Conservation (phyloP, 2,797 vertebrate genomes). For the Cirrhinus mrigala region DNA sequence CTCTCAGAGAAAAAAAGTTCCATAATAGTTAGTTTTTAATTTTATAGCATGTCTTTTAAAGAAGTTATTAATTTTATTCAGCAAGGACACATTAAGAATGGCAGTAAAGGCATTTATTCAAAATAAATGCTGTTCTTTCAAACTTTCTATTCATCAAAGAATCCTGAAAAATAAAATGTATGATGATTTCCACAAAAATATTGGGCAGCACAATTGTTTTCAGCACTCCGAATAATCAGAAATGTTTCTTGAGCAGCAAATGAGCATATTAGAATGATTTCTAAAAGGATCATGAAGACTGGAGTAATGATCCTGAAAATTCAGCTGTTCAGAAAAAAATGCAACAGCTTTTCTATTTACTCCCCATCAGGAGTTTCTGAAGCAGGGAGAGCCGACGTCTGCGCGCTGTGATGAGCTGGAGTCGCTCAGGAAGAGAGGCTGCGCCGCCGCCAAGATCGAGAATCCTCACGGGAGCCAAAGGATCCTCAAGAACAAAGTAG, state of each 20-base stretch:
- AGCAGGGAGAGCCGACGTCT: slow-evolving; percentile 90
- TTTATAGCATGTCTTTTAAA: not conserved
- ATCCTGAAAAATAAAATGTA: no score
- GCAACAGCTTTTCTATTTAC: not conserved
- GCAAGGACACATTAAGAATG: not conserved
- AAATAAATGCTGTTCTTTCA: no score
- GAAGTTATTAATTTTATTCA: not conserved
- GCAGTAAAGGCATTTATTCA: no score
- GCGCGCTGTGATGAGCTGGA: slow-evolving; percentile 93
- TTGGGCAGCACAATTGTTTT: not conserved
- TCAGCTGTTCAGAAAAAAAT: not conserved
- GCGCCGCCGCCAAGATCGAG: slow-evolving; percentile 77
- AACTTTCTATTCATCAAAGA: no score
- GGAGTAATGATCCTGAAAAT: not conserved
- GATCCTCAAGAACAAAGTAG: slow-evolving; percentile 78
- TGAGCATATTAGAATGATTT: not conserved
- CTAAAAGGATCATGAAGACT: not conserved
- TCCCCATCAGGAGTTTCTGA: slow-evolving; percentile 83
- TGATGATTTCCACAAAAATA: not conserved
- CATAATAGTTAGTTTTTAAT: no score
- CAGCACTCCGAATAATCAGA: not conserved
- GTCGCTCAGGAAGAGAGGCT: slow-evolving; percentile 87
- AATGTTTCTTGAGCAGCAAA: not conserved
- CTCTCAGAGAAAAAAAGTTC: not conserved
- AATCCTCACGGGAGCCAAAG: slow-evolving; percentile 85